Base-by-base conservation (phyloP, 2,113 vertebrate genomes). In the Pachypanchax playfairii region DNA sequence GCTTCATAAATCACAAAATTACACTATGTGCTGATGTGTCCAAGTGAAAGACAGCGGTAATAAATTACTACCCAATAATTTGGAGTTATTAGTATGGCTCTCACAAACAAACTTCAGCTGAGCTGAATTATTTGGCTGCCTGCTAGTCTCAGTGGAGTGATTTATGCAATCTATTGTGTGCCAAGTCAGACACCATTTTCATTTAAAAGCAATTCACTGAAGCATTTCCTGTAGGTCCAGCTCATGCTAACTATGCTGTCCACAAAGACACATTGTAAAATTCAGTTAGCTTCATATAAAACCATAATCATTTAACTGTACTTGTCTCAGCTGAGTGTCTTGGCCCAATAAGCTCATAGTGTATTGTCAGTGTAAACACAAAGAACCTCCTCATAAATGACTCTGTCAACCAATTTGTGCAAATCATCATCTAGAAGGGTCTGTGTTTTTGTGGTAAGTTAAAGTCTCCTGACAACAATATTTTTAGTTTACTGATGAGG, bases 11-110 rank as follows among this genome's bases (percentile, higher is more conserved):
- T 44, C 15, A 59, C 26, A 21, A 61, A 48, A 50, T 56, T 36
- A 33, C 41, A 44, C 49, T 5, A 5, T n/a, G 6, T 49, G 10
- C 52, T 65, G 55, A 66, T 65, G 55, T 36, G 61, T 61, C 60
- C 38, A 21, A 63, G 22, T 60, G 22, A 75, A 75, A 75, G 58
- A 43, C 57, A 56, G 52, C 22, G 50, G 65, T 44, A 64, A 60
- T 74, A 74, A 74, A 70, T 77, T 38, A 73, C 59, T 24, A 26
- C 24, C 42, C 35, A 70, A 66, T 75, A 67, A 70, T 73, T 57
- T 43, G 62, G 22, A 70, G 38, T 55, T 53, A 64, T 76, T 60
- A 61, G n/a, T 48, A n/a, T 61, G 24, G 70, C 70, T 31, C 59
- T 15, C 22, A 35, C 56, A 52, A 66, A 36, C 44, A 46, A 60